Conservation (phyloP, 35 echinoderm and acorn worm genomes). For the Holothuria glaberrima region DNA sequence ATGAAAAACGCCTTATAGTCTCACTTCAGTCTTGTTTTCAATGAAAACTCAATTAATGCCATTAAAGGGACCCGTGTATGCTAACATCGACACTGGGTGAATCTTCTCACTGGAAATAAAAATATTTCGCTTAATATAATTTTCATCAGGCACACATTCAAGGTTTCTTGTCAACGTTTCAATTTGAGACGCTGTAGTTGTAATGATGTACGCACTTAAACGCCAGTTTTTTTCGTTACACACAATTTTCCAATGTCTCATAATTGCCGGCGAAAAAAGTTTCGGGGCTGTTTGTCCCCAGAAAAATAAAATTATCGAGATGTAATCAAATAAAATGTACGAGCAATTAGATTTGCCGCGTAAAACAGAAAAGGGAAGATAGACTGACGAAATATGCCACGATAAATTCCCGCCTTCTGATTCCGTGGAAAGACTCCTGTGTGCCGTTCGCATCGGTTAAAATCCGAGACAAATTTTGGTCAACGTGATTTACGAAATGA, state of each 20-base stretch:
- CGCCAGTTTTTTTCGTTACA: not conserved
- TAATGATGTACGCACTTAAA: slow-evolving; percentile 19
- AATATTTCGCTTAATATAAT: not conserved
- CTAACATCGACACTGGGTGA: not conserved
- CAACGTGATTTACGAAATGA: too few species aligned
- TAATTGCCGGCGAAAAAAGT: slow-evolving; percentile 14
- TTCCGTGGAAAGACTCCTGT: too few species aligned
- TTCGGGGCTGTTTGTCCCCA: slow-evolving; percentile 16
- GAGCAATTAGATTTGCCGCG: slow-evolving; percentile 39
- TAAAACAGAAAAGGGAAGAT: not conserved
- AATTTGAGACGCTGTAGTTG: not conserved
- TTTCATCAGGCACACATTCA: not conserved
- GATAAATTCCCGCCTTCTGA: not conserved
- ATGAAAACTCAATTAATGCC: not conserved
- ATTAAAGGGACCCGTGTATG: not conserved
- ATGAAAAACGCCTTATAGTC: too few species aligned
- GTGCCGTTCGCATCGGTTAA: too few species aligned
- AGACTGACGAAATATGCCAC: not conserved
- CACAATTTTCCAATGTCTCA: slow-evolving; percentile 24
- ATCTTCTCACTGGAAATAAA: not conserved
- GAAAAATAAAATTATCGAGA: slow-evolving; percentile 57
- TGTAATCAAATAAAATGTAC: slow-evolving; percentile 40
- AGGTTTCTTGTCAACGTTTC: not conserved
- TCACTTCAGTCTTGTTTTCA: too few species aligned
- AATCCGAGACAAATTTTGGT: too few species aligned